Evolutionary conservation across 2,113 vertebrate species (phyloP).

Genomic region (Pagrus major): DNA sequence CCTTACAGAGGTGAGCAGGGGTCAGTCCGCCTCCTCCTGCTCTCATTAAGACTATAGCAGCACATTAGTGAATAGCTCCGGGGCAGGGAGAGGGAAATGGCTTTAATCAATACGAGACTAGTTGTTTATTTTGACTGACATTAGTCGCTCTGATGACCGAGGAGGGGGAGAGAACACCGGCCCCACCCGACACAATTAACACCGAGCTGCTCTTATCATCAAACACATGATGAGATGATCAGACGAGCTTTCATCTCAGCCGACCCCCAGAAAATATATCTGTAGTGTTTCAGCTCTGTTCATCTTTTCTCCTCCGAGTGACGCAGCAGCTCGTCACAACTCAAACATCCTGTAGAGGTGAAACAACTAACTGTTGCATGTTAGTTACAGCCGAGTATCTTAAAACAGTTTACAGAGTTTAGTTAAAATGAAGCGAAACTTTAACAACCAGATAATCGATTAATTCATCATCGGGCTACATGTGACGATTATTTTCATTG

Average conservation of each 20-base stretch:
- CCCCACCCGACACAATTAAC: background rate
- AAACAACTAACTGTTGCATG: too few relatives aligned
- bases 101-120: conserved; percentile 63
- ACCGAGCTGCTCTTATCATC: background rate
- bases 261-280: too few relatives aligned
- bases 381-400: background rate
- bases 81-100: conserved; percentile 58
- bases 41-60: conserved; percentile 77
- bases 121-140: conserved; percentile 68
- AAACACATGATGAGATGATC: background rate
- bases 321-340: too few relatives aligned
- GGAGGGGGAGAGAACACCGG: background rate
- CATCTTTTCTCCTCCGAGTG: too few relatives aligned
- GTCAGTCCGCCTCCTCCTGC: conserved; percentile 65
- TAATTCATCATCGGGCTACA: too few relatives aligned
- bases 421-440: background rate
- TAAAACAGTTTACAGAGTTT: too few relatives aligned
- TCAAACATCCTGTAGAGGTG: too few relatives aligned
- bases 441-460: too few relatives aligned
- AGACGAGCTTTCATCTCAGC: background rate
- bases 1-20: conserved; percentile 60
- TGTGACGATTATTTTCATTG: too few relatives aligned
- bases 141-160: conserved; percentile 19
- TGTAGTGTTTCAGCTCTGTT: too few relatives aligned
- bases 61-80: conserved; percentile 67